A percentile compares a stretch with the other conserved stretches of the same genome.
phyloP scores from a whole-genome alignment of 2,113 vertebrate species.

The Pelmatolapia mariae region DNA sequence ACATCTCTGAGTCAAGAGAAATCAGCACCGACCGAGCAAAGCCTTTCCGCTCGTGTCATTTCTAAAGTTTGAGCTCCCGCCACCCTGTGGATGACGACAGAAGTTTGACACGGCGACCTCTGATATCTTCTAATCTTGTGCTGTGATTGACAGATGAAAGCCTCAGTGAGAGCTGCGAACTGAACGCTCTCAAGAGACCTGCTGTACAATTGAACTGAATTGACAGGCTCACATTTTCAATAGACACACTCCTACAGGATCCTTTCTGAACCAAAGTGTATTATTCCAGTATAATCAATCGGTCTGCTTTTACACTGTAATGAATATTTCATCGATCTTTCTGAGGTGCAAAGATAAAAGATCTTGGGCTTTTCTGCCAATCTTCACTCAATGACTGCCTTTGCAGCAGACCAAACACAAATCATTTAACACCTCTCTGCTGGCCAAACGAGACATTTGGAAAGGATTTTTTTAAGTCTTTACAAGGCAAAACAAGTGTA shows the following conservation, averaged over 20 bases:
- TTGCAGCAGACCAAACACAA: neutral
- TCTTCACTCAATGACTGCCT: neutral
- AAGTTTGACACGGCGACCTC: slow-evolving; percentile 29
- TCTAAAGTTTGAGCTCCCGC: neutral
- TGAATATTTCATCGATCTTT: slow-evolving; percentile 33
- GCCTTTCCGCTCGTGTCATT: neutral
- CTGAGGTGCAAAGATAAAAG: neutral
- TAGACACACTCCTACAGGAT: neutral
- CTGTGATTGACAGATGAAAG: slow-evolving; percentile 64
- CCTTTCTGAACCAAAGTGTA: neutral
- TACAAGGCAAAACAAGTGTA: neutral
- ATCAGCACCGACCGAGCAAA: neutral
- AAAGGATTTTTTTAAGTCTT: rapidly evolving
- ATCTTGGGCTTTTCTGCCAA: neutral
- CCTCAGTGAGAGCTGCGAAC: slow-evolving; percentile 30
- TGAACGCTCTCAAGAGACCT: slow-evolving; percentile 32
- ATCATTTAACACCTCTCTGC: neutral
- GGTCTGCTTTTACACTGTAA: slow-evolving; percentile 24
- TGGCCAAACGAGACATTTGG: neutral
- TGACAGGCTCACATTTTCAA: slow-evolving; percentile 20
- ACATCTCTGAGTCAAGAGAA: neutral
- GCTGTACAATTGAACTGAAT: slow-evolving; percentile 7
- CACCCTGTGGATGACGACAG: neutral
- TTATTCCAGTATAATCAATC: slow-evolving; percentile 29
- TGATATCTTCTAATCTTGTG: slow-evolving; percentile 54